Evolutionary conservation across 2,888 invertebrate genomes (phyloP).

Genomic region (Lottia gigantea): DNA sequence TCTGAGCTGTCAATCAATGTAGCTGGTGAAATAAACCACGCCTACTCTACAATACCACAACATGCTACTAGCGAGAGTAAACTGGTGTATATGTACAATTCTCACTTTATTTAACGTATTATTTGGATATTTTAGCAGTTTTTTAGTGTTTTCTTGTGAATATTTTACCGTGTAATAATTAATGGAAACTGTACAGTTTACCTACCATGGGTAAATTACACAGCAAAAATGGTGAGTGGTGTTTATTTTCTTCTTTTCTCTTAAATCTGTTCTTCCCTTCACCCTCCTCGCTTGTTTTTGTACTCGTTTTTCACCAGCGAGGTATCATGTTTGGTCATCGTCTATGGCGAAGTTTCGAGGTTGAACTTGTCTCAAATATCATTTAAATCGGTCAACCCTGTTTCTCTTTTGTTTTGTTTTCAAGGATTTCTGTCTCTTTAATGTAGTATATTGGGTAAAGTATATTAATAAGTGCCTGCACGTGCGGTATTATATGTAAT

Average conservation of each 20-base stretch:
- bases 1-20: slow-evolving; percentile 25
- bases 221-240: slow-evolving; percentile 56
- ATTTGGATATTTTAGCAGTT: too few species aligned
- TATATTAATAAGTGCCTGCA: too few species aligned
- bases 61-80: too few species aligned
- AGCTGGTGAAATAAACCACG: slow-evolving; percentile 19
- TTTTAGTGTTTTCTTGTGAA: too few species aligned
- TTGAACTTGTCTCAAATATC: too few species aligned
- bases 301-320: not conserved
- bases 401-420: too few species aligned
- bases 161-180: not conserved
- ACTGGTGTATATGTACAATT: too few species aligned
- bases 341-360: slow-evolving; percentile 9
- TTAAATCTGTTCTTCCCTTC: not conserved
- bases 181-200: slow-evolving; percentile 19
- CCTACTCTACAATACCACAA: slow-evolving; percentile 8
- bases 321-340: not conserved
- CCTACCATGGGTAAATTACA: slow-evolving; percentile 56
- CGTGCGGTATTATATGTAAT: too few species aligned
- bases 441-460: too few species aligned
- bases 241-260: not conserved
- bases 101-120: too few species aligned
- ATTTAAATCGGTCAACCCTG: too few species aligned
- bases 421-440: too few species aligned
- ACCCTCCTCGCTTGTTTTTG: not conserved